Percentiles rank a stretch among this genome's conserved stretches.
These are phyloP conservation scores for Pollenia amentaria DNA, from an alignment of 2,888 invertebrate species.

Conservation along the genomic window DNA sequence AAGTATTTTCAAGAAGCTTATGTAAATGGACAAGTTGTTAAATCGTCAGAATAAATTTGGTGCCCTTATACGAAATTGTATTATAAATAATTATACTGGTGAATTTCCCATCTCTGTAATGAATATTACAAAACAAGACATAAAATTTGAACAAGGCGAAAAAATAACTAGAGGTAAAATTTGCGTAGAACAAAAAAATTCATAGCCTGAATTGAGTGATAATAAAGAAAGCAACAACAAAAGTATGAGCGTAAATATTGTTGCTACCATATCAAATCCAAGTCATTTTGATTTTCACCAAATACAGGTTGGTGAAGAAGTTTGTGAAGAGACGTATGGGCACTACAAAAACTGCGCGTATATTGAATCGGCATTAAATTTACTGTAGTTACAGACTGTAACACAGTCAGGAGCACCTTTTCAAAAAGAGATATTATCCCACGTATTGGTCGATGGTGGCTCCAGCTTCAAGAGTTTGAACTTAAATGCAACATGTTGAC, in stretches of 20 bases:
- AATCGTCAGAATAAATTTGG: constrained; percentile 55
- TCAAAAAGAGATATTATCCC: too few relatives aligned
- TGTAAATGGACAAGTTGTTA: constrained; percentile 45
- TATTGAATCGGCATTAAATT: too few relatives aligned
- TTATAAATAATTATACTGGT: constrained; percentile 50
- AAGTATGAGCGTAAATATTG: not conserved
- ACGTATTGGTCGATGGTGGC: too few relatives aligned
- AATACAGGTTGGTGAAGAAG: constrained; percentile 32
- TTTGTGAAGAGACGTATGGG: not conserved
- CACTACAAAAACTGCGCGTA: too few relatives aligned
- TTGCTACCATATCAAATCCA: not conserved
- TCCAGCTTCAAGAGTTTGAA: too few relatives aligned
- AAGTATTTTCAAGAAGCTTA: constrained; percentile 57
- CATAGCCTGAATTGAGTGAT: constrained; percentile 4
- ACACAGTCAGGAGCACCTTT: too few relatives aligned
- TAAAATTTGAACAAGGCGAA: constrained; percentile 47
- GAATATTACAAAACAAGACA: constrained; percentile 45
- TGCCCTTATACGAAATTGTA: constrained; percentile 49
- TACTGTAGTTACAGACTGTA: too few relatives aligned
- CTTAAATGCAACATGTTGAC: too few relatives aligned
- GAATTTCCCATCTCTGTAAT: constrained; percentile 49
- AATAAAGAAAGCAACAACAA: not conserved
- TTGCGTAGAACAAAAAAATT: constrained; percentile 2
- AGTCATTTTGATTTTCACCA: constrained; percentile 8
- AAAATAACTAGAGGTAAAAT: constrained; percentile 27